Evolutionary conservation across 2,888 invertebrate species (phyloP).

Genomic region (Philereme transversata): DNA sequence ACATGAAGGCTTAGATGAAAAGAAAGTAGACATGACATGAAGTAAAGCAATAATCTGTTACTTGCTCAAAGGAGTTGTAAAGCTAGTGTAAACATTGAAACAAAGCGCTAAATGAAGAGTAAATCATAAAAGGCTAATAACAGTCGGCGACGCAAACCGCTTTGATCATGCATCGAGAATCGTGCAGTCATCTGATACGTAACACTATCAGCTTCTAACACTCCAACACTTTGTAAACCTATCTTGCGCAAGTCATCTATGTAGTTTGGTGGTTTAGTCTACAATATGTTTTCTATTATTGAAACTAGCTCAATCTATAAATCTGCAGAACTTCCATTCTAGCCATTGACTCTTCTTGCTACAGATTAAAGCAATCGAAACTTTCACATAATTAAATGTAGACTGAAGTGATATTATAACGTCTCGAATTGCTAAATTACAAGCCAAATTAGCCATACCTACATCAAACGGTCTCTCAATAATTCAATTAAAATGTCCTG

Average conservation of each 20-base stretch:
- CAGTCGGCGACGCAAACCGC: constrained; percentile 36
- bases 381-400: not conserved
- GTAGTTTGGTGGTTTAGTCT: constrained; percentile 4
- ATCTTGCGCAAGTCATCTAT: constrained; percentile 25
- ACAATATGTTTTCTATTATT: not conserved
- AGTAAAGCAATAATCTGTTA: constrained; percentile 34
- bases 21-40: constrained; percentile 29
- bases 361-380: too few relatives aligned
- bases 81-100: constrained; percentile 34
- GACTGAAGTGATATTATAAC: not conserved
- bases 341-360: too few relatives aligned
- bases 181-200: constrained; percentile 50
- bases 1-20: constrained; percentile 28
- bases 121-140: constrained; percentile 34
- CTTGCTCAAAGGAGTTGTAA: constrained; percentile 34
- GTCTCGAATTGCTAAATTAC: not conserved
- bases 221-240: constrained; percentile 40
- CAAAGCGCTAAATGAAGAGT: constrained; percentile 34
- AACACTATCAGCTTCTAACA: constrained; percentile 40
- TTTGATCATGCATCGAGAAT: constrained; percentile 37
- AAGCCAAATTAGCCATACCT: constrained; percentile 5
- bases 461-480: constrained; percentile 3
- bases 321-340: too few relatives aligned
- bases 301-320: too few relatives aligned
- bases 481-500: constrained; percentile 6